phyloP scores from a whole-genome alignment of 2,797 vertebrate species.

The Pelochelys cantorii region DNA sequence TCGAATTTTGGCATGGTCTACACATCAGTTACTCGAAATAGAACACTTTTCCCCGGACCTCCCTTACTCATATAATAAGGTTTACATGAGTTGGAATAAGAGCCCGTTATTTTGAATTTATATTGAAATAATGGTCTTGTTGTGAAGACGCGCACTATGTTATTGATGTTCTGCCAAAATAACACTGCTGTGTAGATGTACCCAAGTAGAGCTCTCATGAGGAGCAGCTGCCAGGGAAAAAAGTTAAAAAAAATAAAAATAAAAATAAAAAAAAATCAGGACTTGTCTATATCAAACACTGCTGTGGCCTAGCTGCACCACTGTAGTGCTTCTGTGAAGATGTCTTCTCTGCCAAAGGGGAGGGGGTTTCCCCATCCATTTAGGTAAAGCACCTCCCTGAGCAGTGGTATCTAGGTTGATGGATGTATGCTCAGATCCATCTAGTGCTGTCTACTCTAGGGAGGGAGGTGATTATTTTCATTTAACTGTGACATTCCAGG shows the following conservation, averaged over 20 bases:
- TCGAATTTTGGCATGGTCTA: too few species aligned
- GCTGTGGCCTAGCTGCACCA: neutral
- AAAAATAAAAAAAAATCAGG: neutral
- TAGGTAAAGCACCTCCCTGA: neutral
- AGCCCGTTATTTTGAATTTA: too few species aligned
- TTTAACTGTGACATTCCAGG: neutral
- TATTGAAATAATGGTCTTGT: too few species aligned
- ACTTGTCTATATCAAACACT: neutral
- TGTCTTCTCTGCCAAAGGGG: too few species aligned
- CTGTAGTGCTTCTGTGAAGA: neutral
- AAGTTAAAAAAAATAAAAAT: neutral
- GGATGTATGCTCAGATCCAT: neutral
- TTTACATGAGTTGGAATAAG: too few species aligned
- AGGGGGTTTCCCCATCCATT: too few species aligned
- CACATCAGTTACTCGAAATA: too few species aligned
- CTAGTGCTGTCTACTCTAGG: neutral
- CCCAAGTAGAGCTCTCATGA: neutral
- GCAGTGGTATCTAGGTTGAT: neutral
- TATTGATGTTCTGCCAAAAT: too few species aligned
- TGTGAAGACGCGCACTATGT: too few species aligned
- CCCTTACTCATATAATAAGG: too few species aligned
- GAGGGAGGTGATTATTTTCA: neutral
- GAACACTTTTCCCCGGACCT: too few species aligned
- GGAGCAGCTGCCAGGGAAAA: neutral
- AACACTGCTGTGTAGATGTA: too few species aligned